Conservation (phyloP, 2,888 invertebrate species). For the Calliphora vomitoria region DNA sequence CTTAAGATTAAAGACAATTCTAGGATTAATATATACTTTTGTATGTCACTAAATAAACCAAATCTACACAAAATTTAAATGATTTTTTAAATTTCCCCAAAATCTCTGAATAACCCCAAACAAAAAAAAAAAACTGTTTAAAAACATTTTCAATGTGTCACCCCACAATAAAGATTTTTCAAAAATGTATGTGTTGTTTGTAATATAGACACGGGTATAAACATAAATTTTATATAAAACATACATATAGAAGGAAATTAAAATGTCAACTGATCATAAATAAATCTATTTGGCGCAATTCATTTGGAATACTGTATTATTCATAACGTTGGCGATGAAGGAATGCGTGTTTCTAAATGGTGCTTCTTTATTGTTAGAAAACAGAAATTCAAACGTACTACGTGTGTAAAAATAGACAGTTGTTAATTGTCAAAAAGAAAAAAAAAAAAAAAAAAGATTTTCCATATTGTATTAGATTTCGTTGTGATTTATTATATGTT, state of each 20-base stretch:
- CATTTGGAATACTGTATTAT: neutral
- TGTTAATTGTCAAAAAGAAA: neutral
- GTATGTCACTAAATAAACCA: too few relatives aligned
- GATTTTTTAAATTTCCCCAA: too few relatives aligned
- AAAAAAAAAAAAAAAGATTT: neutral
- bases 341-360: neutral
- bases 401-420: neutral
- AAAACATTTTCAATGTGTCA: too few relatives aligned
- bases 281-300: neutral
- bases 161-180: too few relatives aligned
- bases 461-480: neutral
- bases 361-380: neutral
- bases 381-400: neutral
- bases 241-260: slow-evolving; percentile 2
- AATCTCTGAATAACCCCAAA: too few relatives aligned
- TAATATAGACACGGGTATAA: neutral
- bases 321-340: neutral
- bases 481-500: neutral
- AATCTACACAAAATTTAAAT: too few relatives aligned
- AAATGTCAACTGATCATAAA: slow-evolving; percentile 33
- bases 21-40: too few relatives aligned
- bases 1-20: too few relatives aligned
- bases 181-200: too few relatives aligned
- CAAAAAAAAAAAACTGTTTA: too few relatives aligned
- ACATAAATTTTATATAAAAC: neutral